Evolutionary conservation across 2,888 invertebrate genomes (phyloP).

Genomic region (Oligia strigilis): DNA sequence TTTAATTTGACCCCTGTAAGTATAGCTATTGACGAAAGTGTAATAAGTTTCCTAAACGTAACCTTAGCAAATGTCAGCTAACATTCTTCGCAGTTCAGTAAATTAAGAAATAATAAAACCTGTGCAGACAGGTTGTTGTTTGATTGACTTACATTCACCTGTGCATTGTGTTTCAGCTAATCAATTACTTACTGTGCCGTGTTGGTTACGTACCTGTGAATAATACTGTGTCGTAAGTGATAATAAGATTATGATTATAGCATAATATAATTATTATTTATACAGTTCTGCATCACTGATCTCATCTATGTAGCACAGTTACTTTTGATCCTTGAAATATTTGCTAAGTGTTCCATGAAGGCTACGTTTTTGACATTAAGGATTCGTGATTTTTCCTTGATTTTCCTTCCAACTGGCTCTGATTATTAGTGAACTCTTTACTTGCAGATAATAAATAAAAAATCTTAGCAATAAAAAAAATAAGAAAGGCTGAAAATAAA

Average conservation of each 20-base stretch:
- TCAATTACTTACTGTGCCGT: constrained; percentile 30
- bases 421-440: background rate
- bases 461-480: background rate
- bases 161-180: constrained; percentile 27
- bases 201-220: constrained; percentile 1
- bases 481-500: background rate
- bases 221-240: constrained; percentile 23
- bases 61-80: constrained; percentile 45
- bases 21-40: constrained; percentile 42
- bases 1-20: background rate
- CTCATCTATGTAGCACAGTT: background rate
- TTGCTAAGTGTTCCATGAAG: background rate
- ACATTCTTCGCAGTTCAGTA: constrained; percentile 45
- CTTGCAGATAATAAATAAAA: background rate
- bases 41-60: constrained; percentile 24
- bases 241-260: constrained; percentile 23
- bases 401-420: background rate
- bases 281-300: background rate
- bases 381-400: background rate
- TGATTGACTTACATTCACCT: constrained; percentile 45
- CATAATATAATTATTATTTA: background rate
- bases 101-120: constrained; percentile 43
- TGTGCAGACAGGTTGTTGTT: constrained; percentile 6
- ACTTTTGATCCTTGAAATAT: background rate
- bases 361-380: background rate